Evolutionary conservation across 2,113 vertebrate genomes (phyloP), one percentile per base, ranked within the genome.

Genomic region (Orientallactaga bullata): DNA sequence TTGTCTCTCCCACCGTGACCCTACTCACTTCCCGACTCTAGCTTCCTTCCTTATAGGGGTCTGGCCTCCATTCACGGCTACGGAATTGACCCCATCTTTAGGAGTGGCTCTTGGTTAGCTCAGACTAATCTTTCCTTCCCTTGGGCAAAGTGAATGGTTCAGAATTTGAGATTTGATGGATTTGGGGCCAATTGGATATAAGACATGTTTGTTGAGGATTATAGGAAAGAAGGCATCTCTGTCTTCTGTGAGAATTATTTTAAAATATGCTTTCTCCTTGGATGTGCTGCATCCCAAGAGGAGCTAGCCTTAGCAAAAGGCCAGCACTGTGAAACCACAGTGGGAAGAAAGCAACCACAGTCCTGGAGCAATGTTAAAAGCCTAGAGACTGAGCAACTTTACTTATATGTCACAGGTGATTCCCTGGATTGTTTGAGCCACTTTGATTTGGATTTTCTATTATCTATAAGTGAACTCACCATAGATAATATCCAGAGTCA

Each of bases 401-500:
- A 78, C 68, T 77, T 84, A 18, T 23, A 86, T 42, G 15, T 78
- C 24, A 55, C 10, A n/a, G 5, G 21, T 90, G 26, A 68, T 65
- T 78, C n/a, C 35, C 61, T 85, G 74, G 65, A 15, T 47, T 83
- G 20, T 86, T 94, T 37, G 73, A 95, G 23, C 9, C n/a, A 93
- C 28, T 94, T 90, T 94, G 47, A 91, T 61, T 74, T 89, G 26
- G 23, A 42, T 91, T 79, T 76, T 73, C 71, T 83, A 71, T 69
- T 88, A 73, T 4, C 39, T 92, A n/a, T 11, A 28, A 42, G 2
- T 85, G 12, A 95, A 88, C 74, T 78, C 18, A 93, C 37, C 39
- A 58, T 76, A 83, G 79, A 85, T 89, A 82, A 89, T 47, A 90
- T 24, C n/a, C n/a, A 86, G n/a, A 51, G 24, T 72, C 61, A 73